Conservation (phyloP, 2,888 invertebrate genomes). For the Parasteatoda lunata region DNA sequence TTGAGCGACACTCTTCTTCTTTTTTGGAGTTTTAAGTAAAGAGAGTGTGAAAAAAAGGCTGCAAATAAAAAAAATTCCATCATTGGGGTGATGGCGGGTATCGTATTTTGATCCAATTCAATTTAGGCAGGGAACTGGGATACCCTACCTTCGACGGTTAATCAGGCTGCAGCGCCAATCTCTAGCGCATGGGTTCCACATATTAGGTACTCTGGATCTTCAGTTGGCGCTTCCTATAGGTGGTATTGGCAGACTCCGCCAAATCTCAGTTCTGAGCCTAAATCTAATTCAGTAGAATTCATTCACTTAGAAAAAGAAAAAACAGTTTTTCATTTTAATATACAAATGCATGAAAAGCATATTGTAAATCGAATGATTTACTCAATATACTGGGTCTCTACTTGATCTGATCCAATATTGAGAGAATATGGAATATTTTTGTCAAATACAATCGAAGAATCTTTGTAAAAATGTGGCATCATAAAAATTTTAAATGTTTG, state of each 20-base stretch:
- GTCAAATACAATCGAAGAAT: too few species aligned
- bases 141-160: constrained; percentile 41
- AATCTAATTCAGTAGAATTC: not conserved
- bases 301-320: too few species aligned
- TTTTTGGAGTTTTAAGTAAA: constrained; percentile 7
- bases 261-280: constrained; percentile 9
- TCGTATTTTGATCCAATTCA: constrained; percentile 69
- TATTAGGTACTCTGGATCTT: constrained; percentile 40
- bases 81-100: constrained; percentile 49
- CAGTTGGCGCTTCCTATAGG: constrained; percentile 32
- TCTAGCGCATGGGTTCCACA: constrained; percentile 29
- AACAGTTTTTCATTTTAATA: too few species aligned
- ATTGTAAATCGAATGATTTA: too few species aligned
- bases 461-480: too few species aligned
- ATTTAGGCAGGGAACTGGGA: constrained; percentile 44
- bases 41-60: constrained; percentile 7
- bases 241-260: constrained; percentile 18
- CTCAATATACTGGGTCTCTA: too few species aligned
- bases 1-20: constrained; percentile 30
- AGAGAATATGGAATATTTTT: too few species aligned
- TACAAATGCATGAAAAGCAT: too few species aligned
- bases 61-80: constrained; percentile 19
- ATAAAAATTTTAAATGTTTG: too few species aligned
- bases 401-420: too few species aligned
- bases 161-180: constrained; percentile 56